Base-by-base conservation (phyloP, 2,113 vertebrate species). In the Parus major region DNA sequence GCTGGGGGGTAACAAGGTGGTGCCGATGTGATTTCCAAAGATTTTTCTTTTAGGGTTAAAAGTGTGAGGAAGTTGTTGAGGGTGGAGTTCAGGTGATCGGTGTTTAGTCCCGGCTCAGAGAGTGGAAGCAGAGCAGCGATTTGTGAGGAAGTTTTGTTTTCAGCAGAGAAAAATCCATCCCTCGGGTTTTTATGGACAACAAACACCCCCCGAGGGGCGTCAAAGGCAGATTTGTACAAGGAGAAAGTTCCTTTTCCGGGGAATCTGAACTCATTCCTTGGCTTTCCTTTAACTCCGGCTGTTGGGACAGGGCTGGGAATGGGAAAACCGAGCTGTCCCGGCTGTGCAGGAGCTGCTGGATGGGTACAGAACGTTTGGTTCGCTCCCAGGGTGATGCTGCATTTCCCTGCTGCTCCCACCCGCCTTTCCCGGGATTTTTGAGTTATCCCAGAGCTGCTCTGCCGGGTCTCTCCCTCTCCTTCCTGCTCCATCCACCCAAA, bases 151-250 rank as follows among this genome's bases (percentile, higher is more conserved):
- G 50, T 57, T 85, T 5, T 33, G 27, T 46, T 63, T 80, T 11
- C 57, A 35, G 27, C 9, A 50, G 42, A 44, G 36, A 29, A 50
- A 80, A 91, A 82, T 23, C 47, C 41, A 16, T 36, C 6, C 3
- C 27, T 83, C 0, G 0, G 1, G 2, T 29, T 29, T 55, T 20
- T 2, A 5, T 6, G 9, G 55, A 24, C 31, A 66, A 35, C 53
- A 71, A 84, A 66, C 11, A 3, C 42, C 27, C 35, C 15, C 65
- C 21, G 57, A 56, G 53, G 21, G 44, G 23, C 31, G n/a, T 1
- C 66, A n/a, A 33, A 46, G 20, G 52, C 42, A 68, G 49, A 21
- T 53, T 44, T 35, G 42, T 44, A 22, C 7, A 6, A 23, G 65
- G 33, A 19, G 20, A 39, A 56, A n/a, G 8, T 29, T 92, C 64